These are phyloP conservation scores for Microcebus griseorufus DNA, from an alignment of 2,113 vertebrate species.

Conservation along the genomic window DNA sequence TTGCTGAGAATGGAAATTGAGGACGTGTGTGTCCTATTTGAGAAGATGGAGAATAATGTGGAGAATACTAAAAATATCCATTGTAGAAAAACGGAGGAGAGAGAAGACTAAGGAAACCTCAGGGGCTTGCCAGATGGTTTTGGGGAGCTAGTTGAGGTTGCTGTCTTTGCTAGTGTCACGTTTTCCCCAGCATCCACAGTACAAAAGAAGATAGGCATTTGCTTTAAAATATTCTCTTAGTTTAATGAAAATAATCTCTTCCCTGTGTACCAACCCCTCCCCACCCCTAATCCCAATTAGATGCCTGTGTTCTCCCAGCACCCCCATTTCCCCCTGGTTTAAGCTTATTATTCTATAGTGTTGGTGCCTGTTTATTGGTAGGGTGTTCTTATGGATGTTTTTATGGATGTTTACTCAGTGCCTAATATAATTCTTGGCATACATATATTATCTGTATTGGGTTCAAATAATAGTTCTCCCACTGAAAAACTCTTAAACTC, in stretches of 20 bases:
- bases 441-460: not conserved
- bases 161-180: not conserved
- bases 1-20: not conserved
- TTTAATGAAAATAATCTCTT: not conserved
- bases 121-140: not conserved
- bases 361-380: not conserved
- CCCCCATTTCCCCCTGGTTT: not conserved
- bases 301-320: not conserved
- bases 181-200: not conserved
- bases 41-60: not conserved
- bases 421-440: not conserved
- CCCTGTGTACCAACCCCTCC: not conserved
- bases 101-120: not conserved
- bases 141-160: no score
- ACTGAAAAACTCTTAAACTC: not conserved
- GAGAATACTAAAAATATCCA: not conserved
- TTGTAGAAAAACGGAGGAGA: not conserved
- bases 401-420: not conserved
- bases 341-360: rapidly evolving
- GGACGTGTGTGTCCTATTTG: not conserved
- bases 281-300: rapidly evolving
- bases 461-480: not conserved
- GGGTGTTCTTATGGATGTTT: not conserved
- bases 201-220: not conserved
- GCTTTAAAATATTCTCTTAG: not conserved